phyloP scores from a whole-genome alignment of 2,797 vertebrate genomes.

The Pangasius macronema region DNA sequence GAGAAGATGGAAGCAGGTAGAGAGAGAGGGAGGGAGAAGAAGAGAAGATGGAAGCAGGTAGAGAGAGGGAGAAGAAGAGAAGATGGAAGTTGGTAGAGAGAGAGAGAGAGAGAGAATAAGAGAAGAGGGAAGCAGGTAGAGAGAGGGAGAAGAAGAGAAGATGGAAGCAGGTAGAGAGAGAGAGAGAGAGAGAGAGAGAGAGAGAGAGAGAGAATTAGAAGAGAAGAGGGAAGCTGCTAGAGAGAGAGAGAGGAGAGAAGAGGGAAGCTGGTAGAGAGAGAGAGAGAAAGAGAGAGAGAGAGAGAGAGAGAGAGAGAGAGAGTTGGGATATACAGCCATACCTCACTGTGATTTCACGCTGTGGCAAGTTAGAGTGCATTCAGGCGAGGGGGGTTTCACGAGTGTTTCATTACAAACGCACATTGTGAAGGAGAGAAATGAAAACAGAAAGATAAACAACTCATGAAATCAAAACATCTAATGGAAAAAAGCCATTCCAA shows the following conservation, averaged over 20 bases:
- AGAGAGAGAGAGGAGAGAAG: background rate
- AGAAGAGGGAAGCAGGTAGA: no score
- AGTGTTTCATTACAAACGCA: slow-evolving; percentile 65
- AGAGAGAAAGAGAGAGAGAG: background rate
- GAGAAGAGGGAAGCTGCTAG: no score
- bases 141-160: background rate
- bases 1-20: no score
- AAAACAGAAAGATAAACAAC: slow-evolving; percentile 59
- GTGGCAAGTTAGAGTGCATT: slow-evolving; percentile 76
- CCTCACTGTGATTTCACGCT: slow-evolving; percentile 88
- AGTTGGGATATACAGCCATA: slow-evolving; percentile 64
- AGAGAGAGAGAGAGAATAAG: background rate
- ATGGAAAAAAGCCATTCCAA: slow-evolving; percentile 37
- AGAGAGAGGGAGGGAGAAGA: background rate
- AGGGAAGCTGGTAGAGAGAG: background rate
- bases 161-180: no score
- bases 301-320: background rate
- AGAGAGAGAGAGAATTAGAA: background rate
- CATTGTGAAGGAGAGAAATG: slow-evolving; percentile 59
- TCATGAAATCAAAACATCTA: slow-evolving; percentile 58
- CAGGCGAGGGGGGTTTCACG: slow-evolving; percentile 67
- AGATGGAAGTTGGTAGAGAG: no score
- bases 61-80: background rate
- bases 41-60: background rate
- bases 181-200: background rate